A percentile compares a stretch with the other conserved stretches of the same genome.
phyloP scores from a whole-genome alignment of 2,888 invertebrate species.

The Oxystoma pomonae region DNA sequence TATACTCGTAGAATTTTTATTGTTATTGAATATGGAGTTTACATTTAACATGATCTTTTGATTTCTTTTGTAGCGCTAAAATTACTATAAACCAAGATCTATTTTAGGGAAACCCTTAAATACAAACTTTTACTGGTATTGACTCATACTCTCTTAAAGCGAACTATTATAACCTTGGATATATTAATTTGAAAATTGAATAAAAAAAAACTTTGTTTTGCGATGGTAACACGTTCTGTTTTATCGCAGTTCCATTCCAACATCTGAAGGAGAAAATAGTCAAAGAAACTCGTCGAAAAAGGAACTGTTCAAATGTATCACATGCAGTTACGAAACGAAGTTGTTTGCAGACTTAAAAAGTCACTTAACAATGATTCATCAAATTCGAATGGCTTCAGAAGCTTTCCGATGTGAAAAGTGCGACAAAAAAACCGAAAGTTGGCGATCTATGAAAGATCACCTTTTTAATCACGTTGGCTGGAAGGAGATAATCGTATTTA shows the following conservation, averaged over 20 bases:
- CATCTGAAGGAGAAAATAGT: neutral
- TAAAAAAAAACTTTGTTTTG: neutral
- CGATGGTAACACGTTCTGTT: neutral
- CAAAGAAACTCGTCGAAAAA: neutral
- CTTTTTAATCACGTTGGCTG: neutral
- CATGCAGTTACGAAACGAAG: neutral
- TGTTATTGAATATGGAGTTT: too few species aligned
- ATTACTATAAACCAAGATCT: too few species aligned
- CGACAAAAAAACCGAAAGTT: neutral
- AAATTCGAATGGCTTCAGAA: neutral
- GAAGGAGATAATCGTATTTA: neutral
- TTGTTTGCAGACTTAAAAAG: neutral
- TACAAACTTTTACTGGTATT: too few species aligned
- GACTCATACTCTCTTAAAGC: too few species aligned
- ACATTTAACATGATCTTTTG: too few species aligned
- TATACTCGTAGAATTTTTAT: too few species aligned
- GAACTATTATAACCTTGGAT: too few species aligned
- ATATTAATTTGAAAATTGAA: too few species aligned
- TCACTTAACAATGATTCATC: neutral
- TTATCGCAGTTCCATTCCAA: neutral
- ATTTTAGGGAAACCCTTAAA: too few species aligned
- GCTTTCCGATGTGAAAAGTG: neutral
- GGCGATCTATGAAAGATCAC: neutral
- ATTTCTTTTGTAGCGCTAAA: too few species aligned
- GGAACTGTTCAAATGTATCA: neutral